Conservation (phyloP, 2,888 invertebrate species). For the Macaria notata region DNA sequence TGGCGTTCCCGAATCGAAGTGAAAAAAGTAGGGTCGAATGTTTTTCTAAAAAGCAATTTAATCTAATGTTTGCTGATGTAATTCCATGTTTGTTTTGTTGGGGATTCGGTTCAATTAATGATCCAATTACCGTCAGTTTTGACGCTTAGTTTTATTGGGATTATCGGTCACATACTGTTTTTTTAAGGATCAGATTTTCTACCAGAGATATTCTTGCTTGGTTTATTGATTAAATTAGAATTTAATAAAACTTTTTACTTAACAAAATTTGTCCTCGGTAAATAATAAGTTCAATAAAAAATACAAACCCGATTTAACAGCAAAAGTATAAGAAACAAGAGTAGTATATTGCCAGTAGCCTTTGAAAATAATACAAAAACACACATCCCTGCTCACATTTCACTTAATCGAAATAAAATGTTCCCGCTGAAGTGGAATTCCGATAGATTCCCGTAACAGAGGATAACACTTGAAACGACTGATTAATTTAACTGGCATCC, state of each 20-base stretch:
- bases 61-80: conserved; percentile 36
- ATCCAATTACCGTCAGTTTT: conserved; percentile 33
- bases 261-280: no score
- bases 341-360: conserved; percentile 4
- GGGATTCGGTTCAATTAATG: conserved; percentile 47
- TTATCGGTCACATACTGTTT: not conserved
- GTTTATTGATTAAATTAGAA: no score
- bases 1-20: conserved; percentile 23
- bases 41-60: conserved; percentile 42
- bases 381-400: conserved; percentile 28
- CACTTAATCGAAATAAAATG: conserved; percentile 37
- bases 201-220: no score
- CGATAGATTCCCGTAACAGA: conserved; percentile 31
- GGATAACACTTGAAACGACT: conserved; percentile 35
- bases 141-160: conserved; percentile 1
- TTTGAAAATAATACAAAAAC: conserved; percentile 21
- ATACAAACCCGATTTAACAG: no score
- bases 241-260: no score
- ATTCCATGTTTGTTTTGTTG: conserved; percentile 49
- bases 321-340: not conserved
- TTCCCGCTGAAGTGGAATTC: conserved; percentile 33
- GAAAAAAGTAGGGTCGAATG: conserved; percentile 25
- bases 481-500: conserved; percentile 40
- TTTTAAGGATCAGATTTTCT: no score
- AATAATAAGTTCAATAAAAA: no score